Evolutionary conservation across 2,888 invertebrate genomes (phyloP).

Genomic region (Oscheius sp.): DNA sequence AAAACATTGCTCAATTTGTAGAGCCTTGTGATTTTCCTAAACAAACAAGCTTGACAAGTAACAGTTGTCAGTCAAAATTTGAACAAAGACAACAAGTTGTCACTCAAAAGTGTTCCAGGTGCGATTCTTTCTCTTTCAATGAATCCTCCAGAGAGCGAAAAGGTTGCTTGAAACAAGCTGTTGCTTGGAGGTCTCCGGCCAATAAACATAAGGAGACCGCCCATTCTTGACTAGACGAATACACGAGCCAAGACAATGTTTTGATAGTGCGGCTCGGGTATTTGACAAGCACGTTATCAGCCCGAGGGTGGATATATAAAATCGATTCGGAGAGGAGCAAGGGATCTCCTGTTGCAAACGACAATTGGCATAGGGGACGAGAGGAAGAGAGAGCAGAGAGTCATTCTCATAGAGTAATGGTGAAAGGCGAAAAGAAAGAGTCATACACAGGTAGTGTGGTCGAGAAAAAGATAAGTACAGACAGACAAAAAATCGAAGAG

Average conservation of each 20-base stretch:
- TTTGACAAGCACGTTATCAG: background rate
- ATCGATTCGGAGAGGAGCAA: constrained; percentile 1
- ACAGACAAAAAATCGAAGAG: too few relatives aligned
- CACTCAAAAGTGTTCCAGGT: constrained; percentile 2
- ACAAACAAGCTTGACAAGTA: too few relatives aligned
- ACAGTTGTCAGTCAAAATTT: too few relatives aligned
- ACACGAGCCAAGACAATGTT: constrained; percentile 20
- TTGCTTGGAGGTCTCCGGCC: background rate
- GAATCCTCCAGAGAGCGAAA: constrained; percentile 2
- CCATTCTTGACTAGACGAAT: too few relatives aligned
- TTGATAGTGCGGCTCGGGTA: constrained; percentile 24
- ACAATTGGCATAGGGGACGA: constrained; percentile 18
- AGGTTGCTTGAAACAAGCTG: background rate
- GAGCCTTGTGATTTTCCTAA: too few relatives aligned
- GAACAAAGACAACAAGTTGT: too few relatives aligned
- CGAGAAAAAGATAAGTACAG: too few relatives aligned
- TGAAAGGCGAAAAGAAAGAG: too few relatives aligned
- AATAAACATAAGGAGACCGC: constrained; percentile 15
- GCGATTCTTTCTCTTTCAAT: background rate
- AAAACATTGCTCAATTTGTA: too few relatives aligned
- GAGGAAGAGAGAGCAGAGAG: background rate
- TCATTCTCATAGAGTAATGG: too few relatives aligned
- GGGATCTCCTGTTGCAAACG: constrained; percentile 35
- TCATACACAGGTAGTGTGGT: too few relatives aligned
- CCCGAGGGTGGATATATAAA: constrained; percentile 10